Conservation (phyloP, 1,140 invertebrate genomes). For the Leptinotarsa lineolata region DNA sequence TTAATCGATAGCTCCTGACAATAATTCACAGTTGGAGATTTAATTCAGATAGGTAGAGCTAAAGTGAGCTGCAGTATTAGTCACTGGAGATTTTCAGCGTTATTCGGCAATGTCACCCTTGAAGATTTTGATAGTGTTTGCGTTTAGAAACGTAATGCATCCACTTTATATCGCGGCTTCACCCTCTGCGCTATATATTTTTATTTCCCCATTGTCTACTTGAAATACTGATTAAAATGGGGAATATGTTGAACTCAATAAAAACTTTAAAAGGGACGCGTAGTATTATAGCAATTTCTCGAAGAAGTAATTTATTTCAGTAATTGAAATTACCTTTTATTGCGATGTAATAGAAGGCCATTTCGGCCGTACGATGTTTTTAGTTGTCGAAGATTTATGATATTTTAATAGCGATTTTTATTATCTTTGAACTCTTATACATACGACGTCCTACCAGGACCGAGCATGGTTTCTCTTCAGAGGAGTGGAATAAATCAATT, state of each 20-base stretch:
- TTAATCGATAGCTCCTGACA: too few species aligned
- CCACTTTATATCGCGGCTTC: slow-evolving; percentile 25
- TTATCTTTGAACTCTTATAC: too few species aligned
- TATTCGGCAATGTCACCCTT: slow-evolving; percentile 32
- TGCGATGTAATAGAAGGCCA: too few species aligned
- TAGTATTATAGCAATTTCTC: slow-evolving; percentile 25
- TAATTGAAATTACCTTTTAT: slow-evolving; percentile 27
- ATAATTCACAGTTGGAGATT: background rate
- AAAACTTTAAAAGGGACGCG: slow-evolving; percentile 36
- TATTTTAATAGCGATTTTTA: too few species aligned
- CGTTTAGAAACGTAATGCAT: slow-evolving; percentile 25
- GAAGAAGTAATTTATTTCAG: slow-evolving; percentile 40
- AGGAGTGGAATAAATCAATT: too few species aligned
- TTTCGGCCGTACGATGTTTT: too few species aligned
- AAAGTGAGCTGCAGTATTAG: background rate
- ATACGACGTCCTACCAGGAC: too few species aligned
- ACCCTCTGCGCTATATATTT: slow-evolving; percentile 52
- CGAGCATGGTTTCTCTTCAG: too few species aligned
- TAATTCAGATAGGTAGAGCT: background rate
- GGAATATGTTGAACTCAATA: slow-evolving; percentile 54
- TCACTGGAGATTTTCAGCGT: slow-evolving; percentile 19
- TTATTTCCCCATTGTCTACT: slow-evolving; percentile 57
- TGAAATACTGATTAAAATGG: slow-evolving; percentile 56
- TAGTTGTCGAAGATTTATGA: too few species aligned
- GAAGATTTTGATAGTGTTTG: slow-evolving; percentile 14